phyloP scores from a whole-genome alignment of 1,140 invertebrate genomes.

The Triops cancriformis region DNA sequence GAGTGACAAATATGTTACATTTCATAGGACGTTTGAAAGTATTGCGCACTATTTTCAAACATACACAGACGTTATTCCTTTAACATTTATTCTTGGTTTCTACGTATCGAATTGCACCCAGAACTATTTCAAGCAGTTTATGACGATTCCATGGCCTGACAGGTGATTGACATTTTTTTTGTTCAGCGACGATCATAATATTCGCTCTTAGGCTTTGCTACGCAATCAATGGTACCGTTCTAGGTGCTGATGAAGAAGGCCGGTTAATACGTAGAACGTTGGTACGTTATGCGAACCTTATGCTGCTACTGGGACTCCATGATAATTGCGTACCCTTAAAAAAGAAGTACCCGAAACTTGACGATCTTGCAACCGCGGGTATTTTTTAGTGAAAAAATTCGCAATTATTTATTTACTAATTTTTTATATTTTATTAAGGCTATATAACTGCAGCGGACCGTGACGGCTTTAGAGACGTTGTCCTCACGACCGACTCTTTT shows the following conservation, averaged over 20 bases:
- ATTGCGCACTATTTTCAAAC: conserved; percentile 66
- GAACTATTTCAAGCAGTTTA: conserved; percentile 87
- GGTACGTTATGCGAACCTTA: conserved; percentile 57
- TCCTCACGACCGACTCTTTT: not conserved
- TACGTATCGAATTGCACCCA: conserved; percentile 86
- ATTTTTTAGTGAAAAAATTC: conserved; percentile 27
- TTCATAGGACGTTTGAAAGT: conserved; percentile 56
- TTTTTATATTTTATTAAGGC: not conserved
- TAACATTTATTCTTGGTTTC: conserved; percentile 83
- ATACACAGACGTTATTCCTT: conserved; percentile 66
- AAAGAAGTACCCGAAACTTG: conserved; percentile 62
- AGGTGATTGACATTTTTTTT: conserved; percentile 42
- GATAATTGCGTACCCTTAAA: conserved; percentile 64
- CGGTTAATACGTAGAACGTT: conserved; percentile 53
- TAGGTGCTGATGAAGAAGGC: conserved; percentile 50
- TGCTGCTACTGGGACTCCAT: conserved; percentile 53
- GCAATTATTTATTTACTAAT: not conserved
- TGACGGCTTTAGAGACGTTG: not conserved
- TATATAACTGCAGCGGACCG: not conserved
- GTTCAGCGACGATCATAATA: not conserved
- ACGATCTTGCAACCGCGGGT: conserved; percentile 65
- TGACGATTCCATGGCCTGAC: conserved; percentile 61
- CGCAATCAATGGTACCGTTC: conserved; percentile 51
- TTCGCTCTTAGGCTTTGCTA: conserved; percentile 31
- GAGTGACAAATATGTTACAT: not conserved